Base-by-base conservation (phyloP, 1,140 invertebrate genomes). In the Sycophila sp. region DNA sequence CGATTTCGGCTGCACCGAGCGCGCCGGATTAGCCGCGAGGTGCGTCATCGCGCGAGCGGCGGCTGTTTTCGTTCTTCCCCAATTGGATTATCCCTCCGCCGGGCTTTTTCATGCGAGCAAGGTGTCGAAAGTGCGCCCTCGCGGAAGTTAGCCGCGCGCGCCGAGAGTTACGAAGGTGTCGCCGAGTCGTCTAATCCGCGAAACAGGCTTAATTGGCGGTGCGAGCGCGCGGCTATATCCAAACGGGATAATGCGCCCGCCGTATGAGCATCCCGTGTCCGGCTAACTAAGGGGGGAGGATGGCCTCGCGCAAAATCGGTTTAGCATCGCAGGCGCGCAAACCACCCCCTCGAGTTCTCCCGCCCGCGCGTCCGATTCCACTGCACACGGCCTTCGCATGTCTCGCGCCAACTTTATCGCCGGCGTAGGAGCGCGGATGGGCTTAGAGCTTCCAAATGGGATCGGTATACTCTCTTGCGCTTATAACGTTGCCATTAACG, bases 211-310 rank as follows among this genome's bases (percentile, higher is more conserved):
- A 84, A 83, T 83, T 84, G 80, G 64, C 63, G 75, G 51, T 26
- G 13, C 30, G n/a, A n/a, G n/a, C n/a, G n/a, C n/a, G n/a, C n/a
- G n/a, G 30, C 45, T 26, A 19, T 19, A 65, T 69, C 75, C 62
- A 75, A 79, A 81, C 71, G 72, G 75, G 80, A 81, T 82, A 82
- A 82, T 75, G 77, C 75, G 70, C 59, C 56, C 58, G 26, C 60
- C 73, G 67, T 83, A 84, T 83, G 81, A 81, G 74, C 76, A 73
- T 84, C 74, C 66, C 78, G 74, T 85, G 84, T 85, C 76, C 73
- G 71, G 66, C 77, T 85, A 85, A 86, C 80, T 85, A 80, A 75
- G 76, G 71, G 45, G 68, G 64, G 53, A 75, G 76, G 71, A 45
- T 68, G 64, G 53, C 56, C 65, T 63, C 69, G 75, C 66, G 76